phyloP scores from a whole-genome alignment of 2,797 vertebrate genomes.

The Megalops cyprinoides region DNA sequence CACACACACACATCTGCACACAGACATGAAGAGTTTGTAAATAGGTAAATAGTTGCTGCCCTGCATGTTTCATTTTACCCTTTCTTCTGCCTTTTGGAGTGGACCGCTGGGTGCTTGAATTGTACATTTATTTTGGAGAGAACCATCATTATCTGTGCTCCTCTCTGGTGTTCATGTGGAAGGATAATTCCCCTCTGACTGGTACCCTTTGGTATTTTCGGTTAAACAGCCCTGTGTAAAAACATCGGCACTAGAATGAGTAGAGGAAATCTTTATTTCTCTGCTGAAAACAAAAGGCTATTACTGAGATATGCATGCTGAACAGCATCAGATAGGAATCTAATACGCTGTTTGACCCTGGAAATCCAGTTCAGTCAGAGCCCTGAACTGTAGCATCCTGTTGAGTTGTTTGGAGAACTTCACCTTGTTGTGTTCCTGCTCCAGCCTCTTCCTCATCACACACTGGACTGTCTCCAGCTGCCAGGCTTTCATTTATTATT shows the following conservation, averaged over 20 bases:
- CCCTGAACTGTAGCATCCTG: background rate
- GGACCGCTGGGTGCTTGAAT: background rate
- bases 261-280: background rate
- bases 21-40: too few relatives aligned
- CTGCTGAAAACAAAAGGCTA: background rate
- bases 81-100: background rate
- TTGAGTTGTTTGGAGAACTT: background rate
- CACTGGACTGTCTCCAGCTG: too few relatives aligned
- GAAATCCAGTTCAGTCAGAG: background rate
- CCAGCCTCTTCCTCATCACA: background rate
- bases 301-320: background rate
- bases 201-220: background rate
- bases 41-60: too few relatives aligned
- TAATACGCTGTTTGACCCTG: background rate
- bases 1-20: too few relatives aligned
- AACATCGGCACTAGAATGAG: background rate
- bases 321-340: background rate
- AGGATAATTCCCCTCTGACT: background rate
- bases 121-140: background rate
- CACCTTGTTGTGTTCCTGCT: slow-evolving; percentile 5
- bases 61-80: background rate
- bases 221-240: background rate
- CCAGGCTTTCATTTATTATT: slow-evolving; percentile 4
- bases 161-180: background rate
- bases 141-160: too few relatives aligned